Evolutionary conservation across 2,113 vertebrate genomes (phyloP).

Genomic region (Zootoca vivipara): DNA sequence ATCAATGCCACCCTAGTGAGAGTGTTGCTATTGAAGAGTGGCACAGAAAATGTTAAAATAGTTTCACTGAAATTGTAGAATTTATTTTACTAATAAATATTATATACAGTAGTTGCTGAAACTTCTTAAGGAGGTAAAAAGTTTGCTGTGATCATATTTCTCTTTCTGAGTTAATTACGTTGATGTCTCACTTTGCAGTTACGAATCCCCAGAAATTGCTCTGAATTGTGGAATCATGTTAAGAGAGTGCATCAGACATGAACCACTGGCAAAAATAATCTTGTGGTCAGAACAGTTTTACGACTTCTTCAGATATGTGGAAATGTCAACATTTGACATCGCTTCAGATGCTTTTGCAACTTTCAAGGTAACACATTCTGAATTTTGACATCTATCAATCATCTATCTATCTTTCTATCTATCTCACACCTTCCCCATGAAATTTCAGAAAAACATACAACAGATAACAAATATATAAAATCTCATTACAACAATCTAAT

Average conservation of each 20-base stretch:
- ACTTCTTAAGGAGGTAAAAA: neutral
- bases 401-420: no score
- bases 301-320: conserved; percentile 89
- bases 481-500: neutral
- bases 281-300: conserved; percentile 89
- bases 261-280: conserved; percentile 87
- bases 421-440: neutral
- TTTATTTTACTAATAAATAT: neutral
- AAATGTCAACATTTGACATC: conserved; percentile 89
- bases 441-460: neutral
- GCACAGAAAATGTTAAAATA: neutral
- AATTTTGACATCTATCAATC: neutral
- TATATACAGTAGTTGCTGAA: neutral
- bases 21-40: neutral
- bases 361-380: conserved; percentile 78
- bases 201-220: conserved; percentile 87
- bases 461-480: neutral
- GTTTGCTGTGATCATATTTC: neutral
- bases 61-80: neutral
- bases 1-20: neutral
- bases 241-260: conserved; percentile 86
- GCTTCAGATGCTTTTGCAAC: conserved; percentile 88
- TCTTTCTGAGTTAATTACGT: neutral
- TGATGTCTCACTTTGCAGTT: conserved; percentile 65
- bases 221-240: conserved; percentile 89